Evolutionary conservation across 2,797 vertebrate species (phyloP).

Genomic region (Xiphophorus birchmanni): DNA sequence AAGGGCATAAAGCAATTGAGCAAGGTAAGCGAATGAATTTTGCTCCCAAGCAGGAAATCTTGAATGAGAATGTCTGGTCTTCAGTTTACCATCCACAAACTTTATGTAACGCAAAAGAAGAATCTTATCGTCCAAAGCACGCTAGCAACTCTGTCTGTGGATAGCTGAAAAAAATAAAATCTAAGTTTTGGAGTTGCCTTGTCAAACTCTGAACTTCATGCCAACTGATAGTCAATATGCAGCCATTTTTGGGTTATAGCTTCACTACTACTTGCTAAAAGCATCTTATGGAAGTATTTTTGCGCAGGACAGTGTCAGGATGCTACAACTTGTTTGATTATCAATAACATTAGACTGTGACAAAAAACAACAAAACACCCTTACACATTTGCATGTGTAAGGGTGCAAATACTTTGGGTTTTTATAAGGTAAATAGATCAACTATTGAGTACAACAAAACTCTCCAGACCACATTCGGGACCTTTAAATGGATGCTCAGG

Average conservation of each 20-base stretch:
- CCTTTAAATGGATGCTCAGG: slow-evolving; percentile 65
- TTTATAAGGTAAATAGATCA: slow-evolving; percentile 16
- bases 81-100: not conserved
- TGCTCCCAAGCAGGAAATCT: not conserved
- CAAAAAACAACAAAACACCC: not conserved
- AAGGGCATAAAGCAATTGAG: not conserved
- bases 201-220: not conserved
- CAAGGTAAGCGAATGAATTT: not conserved
- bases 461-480: slow-evolving; percentile 12
- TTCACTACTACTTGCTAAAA: too few species aligned
- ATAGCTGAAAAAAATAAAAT: not conserved
- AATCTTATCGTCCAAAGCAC: not conserved
- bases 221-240: not conserved
- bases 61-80: not conserved
- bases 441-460: slow-evolving; percentile 15
- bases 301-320: too few species aligned
- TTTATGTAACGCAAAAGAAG: not conserved
- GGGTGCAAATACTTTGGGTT: not conserved
- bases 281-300: too few species aligned
- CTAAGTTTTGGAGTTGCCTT: not conserved
- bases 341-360: not conserved
- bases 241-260: too few species aligned
- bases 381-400: not conserved
- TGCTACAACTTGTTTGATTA: not conserved
- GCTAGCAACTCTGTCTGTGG: not conserved